These are phyloP conservation scores for Scaptomyza caliginosa DNA, from an alignment of 2,888 invertebrate species.

Conservation along the genomic window DNA sequence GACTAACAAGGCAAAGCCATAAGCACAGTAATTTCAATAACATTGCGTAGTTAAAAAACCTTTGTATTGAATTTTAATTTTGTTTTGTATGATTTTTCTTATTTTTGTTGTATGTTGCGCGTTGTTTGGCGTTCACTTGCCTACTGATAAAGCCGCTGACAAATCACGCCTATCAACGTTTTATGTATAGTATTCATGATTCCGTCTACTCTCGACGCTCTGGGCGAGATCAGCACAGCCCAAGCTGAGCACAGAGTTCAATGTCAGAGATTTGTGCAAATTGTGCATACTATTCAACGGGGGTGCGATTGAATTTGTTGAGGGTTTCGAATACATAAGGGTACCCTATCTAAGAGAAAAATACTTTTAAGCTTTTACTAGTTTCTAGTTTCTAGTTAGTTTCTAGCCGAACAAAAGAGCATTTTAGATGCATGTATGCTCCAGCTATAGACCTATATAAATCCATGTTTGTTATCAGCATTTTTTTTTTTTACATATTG, in stretches of 20 bases:
- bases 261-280: slow-evolving; percentile 61
- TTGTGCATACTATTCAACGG: slow-evolving; percentile 29
- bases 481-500: slow-evolving; percentile 48
- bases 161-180: slow-evolving; percentile 28
- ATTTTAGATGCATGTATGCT: not conserved
- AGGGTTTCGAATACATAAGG: not conserved
- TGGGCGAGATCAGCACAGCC: slow-evolving; percentile 28
- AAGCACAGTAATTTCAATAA: slow-evolving; percentile 29
- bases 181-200: slow-evolving; percentile 28
- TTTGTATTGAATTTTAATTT: too few relatives aligned
- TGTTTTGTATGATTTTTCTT: too few relatives aligned
- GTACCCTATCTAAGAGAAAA: not conserved
- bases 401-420: too few relatives aligned
- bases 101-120: slow-evolving; percentile 32
- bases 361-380: not conserved
- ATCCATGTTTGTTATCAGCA: slow-evolving; percentile 4
- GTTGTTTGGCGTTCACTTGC: slow-evolving; percentile 36
- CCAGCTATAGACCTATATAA: not conserved
- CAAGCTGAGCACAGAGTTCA: slow-evolving; percentile 58
- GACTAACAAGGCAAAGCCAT: slow-evolving; percentile 23
- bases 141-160: slow-evolving; percentile 62
- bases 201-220: slow-evolving; percentile 26
- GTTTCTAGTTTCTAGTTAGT: not conserved
- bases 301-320: too few relatives aligned
- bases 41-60: slow-evolving; percentile 35